A percentile compares a stretch with the other conserved stretches of the same genome.
Conservation (phyloP, 2,888 invertebrate species). For the Spisula solida region DNA sequence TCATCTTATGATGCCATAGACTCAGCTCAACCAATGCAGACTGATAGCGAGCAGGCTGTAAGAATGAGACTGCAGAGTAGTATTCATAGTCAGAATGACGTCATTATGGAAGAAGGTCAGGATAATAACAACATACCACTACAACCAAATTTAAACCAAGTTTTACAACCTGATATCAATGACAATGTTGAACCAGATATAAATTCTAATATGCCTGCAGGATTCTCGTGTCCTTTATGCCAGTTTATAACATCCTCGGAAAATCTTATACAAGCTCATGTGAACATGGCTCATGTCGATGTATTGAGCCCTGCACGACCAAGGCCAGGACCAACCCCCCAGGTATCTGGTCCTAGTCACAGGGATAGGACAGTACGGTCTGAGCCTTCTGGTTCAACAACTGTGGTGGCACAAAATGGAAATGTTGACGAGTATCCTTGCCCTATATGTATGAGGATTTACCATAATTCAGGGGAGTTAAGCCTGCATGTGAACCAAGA, state of each 20-base stretch:
- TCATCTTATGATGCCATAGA: conserved; percentile 35
- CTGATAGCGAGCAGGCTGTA: conserved; percentile 15
- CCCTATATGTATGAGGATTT: conserved; percentile 93
- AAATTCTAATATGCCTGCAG: conserved; percentile 76
- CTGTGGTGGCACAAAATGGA: not conserved
- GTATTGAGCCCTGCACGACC: conserved; percentile 76
- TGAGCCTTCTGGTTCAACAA: not conserved
- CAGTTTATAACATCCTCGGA: conserved; percentile 92
- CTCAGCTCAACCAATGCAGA: conserved; percentile 20
- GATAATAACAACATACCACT: conserved; percentile 68
- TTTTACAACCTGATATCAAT: conserved; percentile 74
- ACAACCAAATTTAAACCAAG: conserved; percentile 67
- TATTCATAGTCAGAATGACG: conserved; percentile 57
- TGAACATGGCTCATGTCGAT: conserved; percentile 93
- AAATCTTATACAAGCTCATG: conserved; percentile 93
- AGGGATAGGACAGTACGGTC: not conserved
- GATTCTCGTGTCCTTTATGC: conserved; percentile 92
- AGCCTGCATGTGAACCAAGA: conserved; percentile 95
- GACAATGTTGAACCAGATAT: conserved; percentile 77
- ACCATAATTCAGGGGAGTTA: conserved; percentile 90
- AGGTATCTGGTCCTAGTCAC: not conserved
- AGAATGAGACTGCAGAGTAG: conserved; percentile 46
- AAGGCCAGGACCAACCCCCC: not conserved
- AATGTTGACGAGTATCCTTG: conserved; percentile 90
- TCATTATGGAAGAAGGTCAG: conserved; percentile 66